Evolutionary conservation across 2,888 invertebrate species (phyloP).

Genomic region (Hyalella azteca): DNA sequence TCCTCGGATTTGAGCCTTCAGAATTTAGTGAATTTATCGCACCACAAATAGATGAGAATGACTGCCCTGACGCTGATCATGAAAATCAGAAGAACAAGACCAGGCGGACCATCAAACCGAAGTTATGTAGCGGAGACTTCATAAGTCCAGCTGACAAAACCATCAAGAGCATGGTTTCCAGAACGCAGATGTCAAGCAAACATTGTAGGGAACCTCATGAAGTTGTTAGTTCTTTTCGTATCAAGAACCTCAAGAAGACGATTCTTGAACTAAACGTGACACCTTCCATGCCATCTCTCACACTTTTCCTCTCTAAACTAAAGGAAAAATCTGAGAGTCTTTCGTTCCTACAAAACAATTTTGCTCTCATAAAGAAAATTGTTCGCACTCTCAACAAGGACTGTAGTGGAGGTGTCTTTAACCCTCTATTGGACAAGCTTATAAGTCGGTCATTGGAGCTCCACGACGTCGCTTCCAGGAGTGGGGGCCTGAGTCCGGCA

Average conservation of each 20-base stretch:
- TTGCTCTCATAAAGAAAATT: neutral
- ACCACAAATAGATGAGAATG: too few species aligned
- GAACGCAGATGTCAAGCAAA: too few species aligned
- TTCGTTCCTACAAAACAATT: neutral
- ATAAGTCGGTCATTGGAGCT: neutral
- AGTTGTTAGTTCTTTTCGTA: neutral
- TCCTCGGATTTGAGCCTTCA: conserved; percentile 19
- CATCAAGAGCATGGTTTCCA: conserved; percentile 7
- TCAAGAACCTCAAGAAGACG: neutral
- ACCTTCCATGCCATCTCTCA: neutral
- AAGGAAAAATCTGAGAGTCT: neutral
- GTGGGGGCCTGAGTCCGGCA: neutral
- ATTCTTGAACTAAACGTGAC: neutral
- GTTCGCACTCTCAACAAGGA: neutral
- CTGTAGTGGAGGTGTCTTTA: too few species aligned
- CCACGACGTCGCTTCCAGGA: neutral
- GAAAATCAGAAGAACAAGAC: neutral
- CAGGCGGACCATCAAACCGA: conserved; percentile 4
- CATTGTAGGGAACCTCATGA: too few species aligned
- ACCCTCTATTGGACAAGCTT: neutral
- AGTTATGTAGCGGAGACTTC: neutral
- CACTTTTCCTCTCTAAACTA: neutral
- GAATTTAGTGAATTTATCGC: neutral
- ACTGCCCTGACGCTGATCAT: neutral
- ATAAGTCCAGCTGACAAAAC: neutral